A percentile compares a stretch with the other conserved stretches of the same genome.
Conservation (phyloP, 2,888 invertebrate genomes). For the Tachina grossa region DNA sequence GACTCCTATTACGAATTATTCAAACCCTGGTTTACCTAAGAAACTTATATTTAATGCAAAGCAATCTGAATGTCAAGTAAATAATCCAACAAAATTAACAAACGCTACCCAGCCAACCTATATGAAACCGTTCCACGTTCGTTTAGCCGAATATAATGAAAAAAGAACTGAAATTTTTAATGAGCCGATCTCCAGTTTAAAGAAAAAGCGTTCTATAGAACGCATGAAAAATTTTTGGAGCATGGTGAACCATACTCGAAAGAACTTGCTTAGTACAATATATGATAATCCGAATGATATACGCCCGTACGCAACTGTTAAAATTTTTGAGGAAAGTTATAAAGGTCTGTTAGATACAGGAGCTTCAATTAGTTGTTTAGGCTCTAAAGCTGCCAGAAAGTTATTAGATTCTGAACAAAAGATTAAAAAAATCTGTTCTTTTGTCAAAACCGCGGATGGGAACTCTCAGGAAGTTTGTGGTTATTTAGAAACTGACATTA, state of each 20-base stretch:
- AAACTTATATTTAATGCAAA: background rate
- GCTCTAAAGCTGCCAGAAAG: background rate
- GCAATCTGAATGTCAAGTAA: background rate
- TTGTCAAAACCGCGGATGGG: conserved; percentile 27
- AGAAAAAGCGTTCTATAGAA: background rate
- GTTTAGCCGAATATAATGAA: conserved; percentile 11
- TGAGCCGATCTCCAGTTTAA: background rate
- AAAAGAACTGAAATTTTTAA: conserved; percentile 15
- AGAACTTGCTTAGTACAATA: conserved; percentile 4
- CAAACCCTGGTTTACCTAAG: no score
- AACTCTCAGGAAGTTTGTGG: conserved; percentile 17
- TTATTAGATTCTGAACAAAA: background rate
- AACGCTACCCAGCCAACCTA: background rate
- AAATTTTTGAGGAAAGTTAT: background rate
- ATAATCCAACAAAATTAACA: no score
- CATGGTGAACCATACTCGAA: background rate
- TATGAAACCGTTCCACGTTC: conserved; percentile 10
- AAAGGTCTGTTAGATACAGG: conserved; percentile 13
- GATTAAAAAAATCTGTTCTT: conserved; percentile 3
- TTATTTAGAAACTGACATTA: background rate
- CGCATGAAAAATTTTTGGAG: conserved; percentile 8
- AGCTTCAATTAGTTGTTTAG: conserved; percentile 24
- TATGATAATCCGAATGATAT: conserved; percentile 25
- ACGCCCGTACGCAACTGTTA: conserved; percentile 17
- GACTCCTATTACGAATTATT: background rate